Base-by-base conservation (phyloP, 1,140 invertebrate genomes). In the Zophobas morio region DNA sequence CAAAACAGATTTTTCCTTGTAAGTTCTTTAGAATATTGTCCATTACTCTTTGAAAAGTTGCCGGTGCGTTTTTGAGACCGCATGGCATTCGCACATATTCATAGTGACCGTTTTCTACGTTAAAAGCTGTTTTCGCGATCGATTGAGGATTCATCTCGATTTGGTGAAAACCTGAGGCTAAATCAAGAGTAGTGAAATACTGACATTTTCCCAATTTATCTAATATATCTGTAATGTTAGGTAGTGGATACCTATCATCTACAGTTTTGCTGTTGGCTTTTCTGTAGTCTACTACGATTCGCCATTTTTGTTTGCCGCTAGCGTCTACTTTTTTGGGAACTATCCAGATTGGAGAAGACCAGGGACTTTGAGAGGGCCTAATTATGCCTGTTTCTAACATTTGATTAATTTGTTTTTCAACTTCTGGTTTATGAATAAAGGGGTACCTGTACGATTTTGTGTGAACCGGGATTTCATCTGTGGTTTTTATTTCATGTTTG, bases 381-480 rank as follows among this genome's bases (percentile, higher is more conserved):
- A 73, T 73, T 20, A 54, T 73, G 2, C 49, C 2, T 1, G 39
- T 54, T 35, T 73, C 71, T 37, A 73, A 39, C 33, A 73, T 49
- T 37, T 73, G 8, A 1, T 54, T 39, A 1, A 73, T 54, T 53
- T 73, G 71, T 73, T 53, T 54, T 54, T 73, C 37, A 1, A 73
- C 53, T 73, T 73, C 49, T 36, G 32, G 8, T 56, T 73, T 73
- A 32, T 39, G 34, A 6, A 53, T 20, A 32, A 39, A 37, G 0
- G 81, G 78, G 49, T 79, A 80, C 42, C 81, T 60, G 72, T 82
- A 82, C 34, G 75, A 71, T 77, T 79, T 80, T 33, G 71, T 60
- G 39, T 79, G 78, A 6, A 80, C 36, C 32, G 83, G 81, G 35
- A 80, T 78, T 77, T 76, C n/a, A n/a, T n/a, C n/a, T n/a, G n/a